phyloP scores from a whole-genome alignment of 2,888 invertebrate species.

The Acleris emargana region DNA sequence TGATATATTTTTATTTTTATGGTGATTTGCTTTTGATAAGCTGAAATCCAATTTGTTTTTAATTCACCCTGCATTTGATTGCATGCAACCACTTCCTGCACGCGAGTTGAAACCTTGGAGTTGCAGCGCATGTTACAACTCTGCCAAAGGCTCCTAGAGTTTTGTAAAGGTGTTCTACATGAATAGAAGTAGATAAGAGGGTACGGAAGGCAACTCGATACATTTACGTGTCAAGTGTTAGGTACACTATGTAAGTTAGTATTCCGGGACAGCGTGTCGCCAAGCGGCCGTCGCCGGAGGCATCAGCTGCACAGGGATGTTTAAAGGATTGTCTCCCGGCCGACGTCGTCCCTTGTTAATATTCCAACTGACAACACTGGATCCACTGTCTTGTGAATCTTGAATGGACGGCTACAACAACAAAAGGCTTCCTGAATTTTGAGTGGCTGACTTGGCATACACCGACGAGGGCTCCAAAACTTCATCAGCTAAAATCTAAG shows the following conservation, averaged over 20 bases:
- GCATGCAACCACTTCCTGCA: background rate
- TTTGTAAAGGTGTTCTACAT: slow-evolving; percentile 9
- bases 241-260: slow-evolving; percentile 18
- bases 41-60: background rate
- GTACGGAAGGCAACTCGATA: slow-evolving; percentile 20
- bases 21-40: too few relatives aligned
- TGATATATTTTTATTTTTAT: too few relatives aligned
- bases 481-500: slow-evolving; percentile 35
- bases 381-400: slow-evolving; percentile 68
- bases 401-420: slow-evolving; percentile 67
- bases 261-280: slow-evolving; percentile 12
- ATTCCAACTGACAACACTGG: slow-evolving; percentile 69
- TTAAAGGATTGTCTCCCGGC: slow-evolving; percentile 62
- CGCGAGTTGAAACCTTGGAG: background rate
- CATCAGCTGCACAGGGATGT: slow-evolving; percentile 45
- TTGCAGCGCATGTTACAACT: background rate
- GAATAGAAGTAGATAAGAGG: slow-evolving; percentile 18
- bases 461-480: slow-evolving; percentile 48
- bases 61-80: slow-evolving; percentile 1
- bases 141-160: background rate
- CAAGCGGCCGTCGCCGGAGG: slow-evolving; percentile 20
- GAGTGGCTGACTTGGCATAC: slow-evolving; percentile 57
- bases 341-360: slow-evolving; percentile 69
- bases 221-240: slow-evolving; percentile 24
- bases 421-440: slow-evolving; percentile 73